Base-by-base conservation (phyloP, 1,140 invertebrate genomes). In the Eurosta solidaginis region DNA sequence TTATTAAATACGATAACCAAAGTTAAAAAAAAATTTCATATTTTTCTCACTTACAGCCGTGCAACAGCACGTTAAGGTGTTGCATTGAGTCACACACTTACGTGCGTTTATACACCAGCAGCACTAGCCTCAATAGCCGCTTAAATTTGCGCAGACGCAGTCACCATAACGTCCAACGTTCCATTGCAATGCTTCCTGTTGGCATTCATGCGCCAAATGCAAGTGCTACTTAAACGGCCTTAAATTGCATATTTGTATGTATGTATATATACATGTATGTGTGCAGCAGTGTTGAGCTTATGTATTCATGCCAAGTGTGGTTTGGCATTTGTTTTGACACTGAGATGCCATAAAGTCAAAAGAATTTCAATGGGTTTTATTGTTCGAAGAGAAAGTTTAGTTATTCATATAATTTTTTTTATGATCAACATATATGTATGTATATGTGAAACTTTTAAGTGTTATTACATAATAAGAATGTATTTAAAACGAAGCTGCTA, bases 211-310 rank as follows among this genome's bases (percentile, higher is more conserved):
- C 33, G 59, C 29, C 9, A 12, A 29, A 5, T 36, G n/a, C 29
- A 68, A 68, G 33, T 68, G 59, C 59, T n/a, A 42, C 36, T 68
- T 68, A 68, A 68, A 68, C 22, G 59, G 59, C 59, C 33, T 68
- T 68, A 68, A 68, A 68, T 68, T 29, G 33, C 59, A 68, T 68
- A 68, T 68, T 68, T 68, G 36, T 68, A 68, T 68, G 59, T 29
- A 3, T 33, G 27, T 63, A 5, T 22, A 36, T 14, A 2, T 33
- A n/a, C 17, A 33, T 29, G 29, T n/a, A 36, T 63, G 17, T 36
- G 1, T 29, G 29, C 36, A n/a, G n/a, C n/a, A n/a, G 1, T 3
- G 14, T 1, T 14, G 17, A 29, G 45, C 14, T 4, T 68, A 10
- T 20, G 22, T 20, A 29, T 40, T 1, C 20, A 1, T 33, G n/a